Base-by-base conservation (phyloP, 2,797 vertebrate genomes). In the Paratrypauchen microcephalus region DNA sequence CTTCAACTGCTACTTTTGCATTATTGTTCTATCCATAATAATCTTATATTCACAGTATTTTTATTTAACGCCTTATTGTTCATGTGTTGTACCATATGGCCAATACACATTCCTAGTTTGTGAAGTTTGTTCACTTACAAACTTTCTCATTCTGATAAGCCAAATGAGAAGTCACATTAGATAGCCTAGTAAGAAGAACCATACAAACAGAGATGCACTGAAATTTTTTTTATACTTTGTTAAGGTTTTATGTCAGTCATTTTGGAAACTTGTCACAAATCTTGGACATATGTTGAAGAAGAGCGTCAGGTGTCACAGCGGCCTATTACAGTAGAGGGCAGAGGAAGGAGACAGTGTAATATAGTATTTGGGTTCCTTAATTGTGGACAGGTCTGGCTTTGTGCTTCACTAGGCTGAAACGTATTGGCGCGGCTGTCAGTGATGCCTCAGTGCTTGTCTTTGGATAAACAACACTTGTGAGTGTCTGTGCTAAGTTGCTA, bases 341-440 rank as follows among this genome's bases (percentile, higher is more conserved):
- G 23, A 11, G 18, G 23, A 26, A 59, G 26, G 32, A 47, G 63
- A 30, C 18, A 45, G 58, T 3, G 19, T 28, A 65, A 39, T 71
- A 68, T 65, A 71, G 83, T 88, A 83, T 90, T 90, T 81, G 74
- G 78, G 69, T 83, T 86, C 82, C 83, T 88, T 90, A 90, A 91
- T 89, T 89, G 85, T 87, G 84, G 81, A 87, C 87, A 85, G 75
- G 68, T 64, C 76, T 86, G 85, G 86, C 84, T 86, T 87, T 85
- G 71, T 86, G 91, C 90, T 92, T 91, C 89, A 89, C 76, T 89
- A 88, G 73, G 78, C 86, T 70, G 79, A 89, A 85, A 90, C 88
- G 79, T 86, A 89, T 89, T 87, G 88, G 83, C 83, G 87, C 86
- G 65, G 78, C 85, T 86, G 83, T 91, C 88, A 87, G 88, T 76